A percentile compares a stretch with the other conserved stretches of the same genome.
phyloP scores from a whole-genome alignment of 2,113 vertebrate genomes.

The Sorex fumeus region DNA sequence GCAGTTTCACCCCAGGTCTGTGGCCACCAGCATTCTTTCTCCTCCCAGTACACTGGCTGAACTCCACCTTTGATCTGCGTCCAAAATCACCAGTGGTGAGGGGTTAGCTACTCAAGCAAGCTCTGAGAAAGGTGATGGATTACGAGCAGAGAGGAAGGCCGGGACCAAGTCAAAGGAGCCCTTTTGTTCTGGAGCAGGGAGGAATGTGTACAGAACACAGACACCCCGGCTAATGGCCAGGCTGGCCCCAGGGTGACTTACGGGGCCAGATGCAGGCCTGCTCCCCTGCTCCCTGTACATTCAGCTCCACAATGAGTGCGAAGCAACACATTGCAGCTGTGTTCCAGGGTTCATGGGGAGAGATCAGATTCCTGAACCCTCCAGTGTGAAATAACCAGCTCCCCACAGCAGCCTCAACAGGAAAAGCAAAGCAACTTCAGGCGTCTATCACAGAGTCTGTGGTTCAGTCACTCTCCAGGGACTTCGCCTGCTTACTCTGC shows the following conservation, averaged over 20 bases:
- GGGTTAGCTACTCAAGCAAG: constrained; percentile 3
- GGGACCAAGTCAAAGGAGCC: background rate
- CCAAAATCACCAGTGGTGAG: constrained; percentile 16
- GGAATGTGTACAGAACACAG: constrained; percentile 60
- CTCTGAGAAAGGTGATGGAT: constrained; percentile 44
- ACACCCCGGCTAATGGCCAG: constrained; percentile 58
- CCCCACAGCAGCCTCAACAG: background rate
- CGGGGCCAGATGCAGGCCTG: constrained; percentile 42
- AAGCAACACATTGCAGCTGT: background rate
- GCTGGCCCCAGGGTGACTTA: background rate
- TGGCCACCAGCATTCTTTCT: background rate
- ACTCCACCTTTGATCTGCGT: constrained; percentile 53
- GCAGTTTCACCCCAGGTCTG: background rate
- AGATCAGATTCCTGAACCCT: background rate
- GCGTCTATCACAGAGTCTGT: background rate
- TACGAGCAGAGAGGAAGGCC: background rate
- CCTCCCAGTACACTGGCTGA: too few relatives aligned
- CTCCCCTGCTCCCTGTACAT: background rate
- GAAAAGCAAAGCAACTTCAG: constrained; percentile 17
- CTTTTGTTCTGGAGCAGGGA: constrained; percentile 56
- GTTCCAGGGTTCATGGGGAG: background rate
- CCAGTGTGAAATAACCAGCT: background rate
- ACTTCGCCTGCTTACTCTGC: too few relatives aligned
- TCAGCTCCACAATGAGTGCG: background rate
- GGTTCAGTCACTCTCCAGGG: background rate